phyloP scores from a whole-genome alignment of 2,888 invertebrate genomes.

The Lydus trimaculatus region DNA sequence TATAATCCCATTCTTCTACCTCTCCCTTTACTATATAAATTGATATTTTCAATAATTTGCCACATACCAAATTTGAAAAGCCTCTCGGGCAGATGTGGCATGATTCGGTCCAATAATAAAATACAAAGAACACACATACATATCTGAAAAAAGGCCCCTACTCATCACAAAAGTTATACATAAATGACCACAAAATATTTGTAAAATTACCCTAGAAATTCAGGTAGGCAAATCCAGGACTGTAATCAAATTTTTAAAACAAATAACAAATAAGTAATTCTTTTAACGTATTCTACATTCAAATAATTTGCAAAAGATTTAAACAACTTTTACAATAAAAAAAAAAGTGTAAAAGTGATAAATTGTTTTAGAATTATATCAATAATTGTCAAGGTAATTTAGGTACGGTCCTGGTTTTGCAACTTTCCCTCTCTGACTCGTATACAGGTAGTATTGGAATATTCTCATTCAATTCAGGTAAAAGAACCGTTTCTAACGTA shows the following conservation, averaged over 20 bases:
- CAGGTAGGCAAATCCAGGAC: conserved; percentile 36
- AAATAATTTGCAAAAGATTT: background rate
- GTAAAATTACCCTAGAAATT: conserved; percentile 40
- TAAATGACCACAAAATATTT: conserved; percentile 44
- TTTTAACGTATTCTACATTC: no score
- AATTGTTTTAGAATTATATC: background rate
- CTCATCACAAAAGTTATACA: conserved; percentile 18
- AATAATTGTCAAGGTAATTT: background rate
- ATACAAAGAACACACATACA: conserved; percentile 30
- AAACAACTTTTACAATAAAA: background rate
- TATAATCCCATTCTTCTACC: background rate
- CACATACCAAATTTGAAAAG: conserved; percentile 4
- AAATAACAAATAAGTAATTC: no score
- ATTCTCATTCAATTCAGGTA: conserved; percentile 44
- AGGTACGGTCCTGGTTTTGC: conserved; percentile 23
- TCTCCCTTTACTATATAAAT: background rate
- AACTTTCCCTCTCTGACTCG: conserved; percentile 36
- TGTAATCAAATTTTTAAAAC: conserved; percentile 13
- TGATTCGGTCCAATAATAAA: conserved; percentile 23
- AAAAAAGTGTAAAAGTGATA: background rate
- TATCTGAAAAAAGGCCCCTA: conserved; percentile 9
- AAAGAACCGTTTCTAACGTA: conserved; percentile 42
- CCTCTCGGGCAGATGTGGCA: conserved; percentile 17
- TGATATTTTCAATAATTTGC: background rate
- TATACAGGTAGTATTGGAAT: conserved; percentile 33